phyloP scores from a whole-genome alignment of 2,797 vertebrate species.

The Pseudopleuronectes americanus region DNA sequence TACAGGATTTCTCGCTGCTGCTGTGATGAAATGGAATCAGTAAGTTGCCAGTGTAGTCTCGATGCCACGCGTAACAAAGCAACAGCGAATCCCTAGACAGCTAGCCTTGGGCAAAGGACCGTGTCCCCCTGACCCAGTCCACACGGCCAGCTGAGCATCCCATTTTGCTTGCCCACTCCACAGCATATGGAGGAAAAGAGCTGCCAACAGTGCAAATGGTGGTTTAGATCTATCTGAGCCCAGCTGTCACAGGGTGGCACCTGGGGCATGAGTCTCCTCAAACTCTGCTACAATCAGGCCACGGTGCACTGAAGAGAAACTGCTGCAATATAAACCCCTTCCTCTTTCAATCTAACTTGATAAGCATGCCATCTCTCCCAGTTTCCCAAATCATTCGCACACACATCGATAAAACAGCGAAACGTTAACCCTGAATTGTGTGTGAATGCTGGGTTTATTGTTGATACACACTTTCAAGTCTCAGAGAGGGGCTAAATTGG shows the following conservation, averaged over 20 bases:
- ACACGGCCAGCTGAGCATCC: slow-evolving; percentile 68
- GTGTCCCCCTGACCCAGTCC: slow-evolving; percentile 55
- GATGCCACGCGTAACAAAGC: slow-evolving; percentile 49
- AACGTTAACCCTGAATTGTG: slow-evolving; percentile 53
- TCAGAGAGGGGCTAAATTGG: slow-evolving; percentile 63
- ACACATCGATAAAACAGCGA: slow-evolving; percentile 50
- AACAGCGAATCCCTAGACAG: slow-evolving; percentile 50
- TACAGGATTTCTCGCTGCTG: background rate
- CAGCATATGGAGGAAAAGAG: slow-evolving; percentile 78
- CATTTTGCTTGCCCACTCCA: slow-evolving; percentile 64
- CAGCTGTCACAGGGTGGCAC: slow-evolving; percentile 67
- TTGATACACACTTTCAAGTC: slow-evolving; percentile 65
- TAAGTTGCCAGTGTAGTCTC: slow-evolving; percentile 23
- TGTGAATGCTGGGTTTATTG: slow-evolving; percentile 61
- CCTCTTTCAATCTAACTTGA: slow-evolving; percentile 54
- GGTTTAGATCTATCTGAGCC: slow-evolving; percentile 70
- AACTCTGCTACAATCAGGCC: slow-evolving; percentile 66
- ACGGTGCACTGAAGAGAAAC: slow-evolving; percentile 61
- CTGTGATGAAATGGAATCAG: slow-evolving; percentile 27
- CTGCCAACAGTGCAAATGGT: slow-evolving; percentile 78
- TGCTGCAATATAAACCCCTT: slow-evolving; percentile 54
- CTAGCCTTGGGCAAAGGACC: slow-evolving; percentile 49
- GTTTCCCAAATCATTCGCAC: slow-evolving; percentile 59
- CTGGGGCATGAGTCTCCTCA: slow-evolving; percentile 61
- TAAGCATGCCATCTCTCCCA: slow-evolving; percentile 61